Evolutionary conservation across 2,113 vertebrate species (phyloP).

Genomic region (Sminthopsis crassicaudata): DNA sequence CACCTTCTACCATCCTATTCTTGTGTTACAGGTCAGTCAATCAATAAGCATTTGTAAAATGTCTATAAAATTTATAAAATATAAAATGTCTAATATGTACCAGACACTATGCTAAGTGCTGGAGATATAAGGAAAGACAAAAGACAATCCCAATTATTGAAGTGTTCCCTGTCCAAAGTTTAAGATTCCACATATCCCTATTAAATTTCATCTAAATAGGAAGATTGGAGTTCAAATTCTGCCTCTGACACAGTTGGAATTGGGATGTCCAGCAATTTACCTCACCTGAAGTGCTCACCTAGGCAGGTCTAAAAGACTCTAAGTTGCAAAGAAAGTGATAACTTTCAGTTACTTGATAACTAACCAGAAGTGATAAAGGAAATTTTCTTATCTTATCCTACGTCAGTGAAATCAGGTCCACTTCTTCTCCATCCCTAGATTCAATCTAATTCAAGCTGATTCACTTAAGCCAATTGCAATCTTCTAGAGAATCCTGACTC

Average conservation of each 20-base stretch:
- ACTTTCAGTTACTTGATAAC: no score
- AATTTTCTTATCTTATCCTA: not conserved
- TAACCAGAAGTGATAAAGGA: not conserved
- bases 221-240: not conserved
- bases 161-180: no score
- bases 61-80: no score
- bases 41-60: no score
- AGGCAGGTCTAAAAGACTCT: not conserved
- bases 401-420: not conserved
- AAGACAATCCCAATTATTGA: no score
- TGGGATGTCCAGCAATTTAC: not conserved
- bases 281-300: not conserved
- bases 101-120: no score
- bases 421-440: not conserved
- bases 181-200: not conserved
- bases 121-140: no score
- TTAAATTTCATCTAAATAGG: not conserved
- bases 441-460: not conserved
- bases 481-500: not conserved
- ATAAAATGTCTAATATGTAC: no score
- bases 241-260: not conserved
- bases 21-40: no score
- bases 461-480: not conserved
- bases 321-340: not conserved
- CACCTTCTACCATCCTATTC: no score